phyloP scores from a whole-genome alignment of 2,113 vertebrate species.

The Syngnathus typhle region DNA sequence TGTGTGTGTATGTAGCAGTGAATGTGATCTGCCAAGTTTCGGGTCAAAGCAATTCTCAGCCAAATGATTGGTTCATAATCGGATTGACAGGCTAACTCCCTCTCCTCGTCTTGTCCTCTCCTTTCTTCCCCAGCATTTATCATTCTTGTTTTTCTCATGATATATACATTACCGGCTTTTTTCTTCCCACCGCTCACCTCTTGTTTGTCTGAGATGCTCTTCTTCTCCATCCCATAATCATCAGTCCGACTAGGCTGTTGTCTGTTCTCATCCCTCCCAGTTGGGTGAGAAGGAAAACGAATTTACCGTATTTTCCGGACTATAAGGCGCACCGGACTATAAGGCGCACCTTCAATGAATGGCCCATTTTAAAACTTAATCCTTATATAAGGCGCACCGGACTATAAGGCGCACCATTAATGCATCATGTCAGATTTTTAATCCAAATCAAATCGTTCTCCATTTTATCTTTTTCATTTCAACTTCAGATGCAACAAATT shows the following conservation, averaged over 20 bases:
- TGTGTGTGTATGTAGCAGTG: conserved; percentile 18
- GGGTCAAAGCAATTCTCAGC: conserved; percentile 60
- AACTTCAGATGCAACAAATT: too few species aligned
- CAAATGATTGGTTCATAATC: conserved; percentile 63
- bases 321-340: too few species aligned
- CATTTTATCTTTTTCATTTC: too few species aligned
- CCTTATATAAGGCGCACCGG: too few species aligned
- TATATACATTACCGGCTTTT: conserved; percentile 15
- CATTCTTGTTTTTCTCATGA: conserved; percentile 33
- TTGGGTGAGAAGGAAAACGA: conserved; percentile 15
- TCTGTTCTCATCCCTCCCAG: conserved; percentile 21
- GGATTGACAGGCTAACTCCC: conserved; percentile 60
- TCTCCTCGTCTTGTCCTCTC: conserved; percentile 31
- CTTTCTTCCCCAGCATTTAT: conserved; percentile 27
- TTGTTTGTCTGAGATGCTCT: conserved; percentile 24
- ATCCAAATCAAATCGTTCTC: too few species aligned
- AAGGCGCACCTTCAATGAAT: too few species aligned
- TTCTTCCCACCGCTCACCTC: conserved; percentile 20
- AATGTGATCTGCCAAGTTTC: conserved; percentile 55
- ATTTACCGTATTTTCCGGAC: too few species aligned
- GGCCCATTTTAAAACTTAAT: too few species aligned
- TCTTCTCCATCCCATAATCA: conserved; percentile 42
- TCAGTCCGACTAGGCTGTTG: conserved; percentile 52
- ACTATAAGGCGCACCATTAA: too few species aligned
- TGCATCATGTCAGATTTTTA: too few species aligned